A percentile compares a stretch with the other conserved stretches of the same genome.
These are phyloP conservation scores for Mellivora capensis DNA, from an alignment of 2,113 vertebrate species.

Conservation along the genomic window DNA sequence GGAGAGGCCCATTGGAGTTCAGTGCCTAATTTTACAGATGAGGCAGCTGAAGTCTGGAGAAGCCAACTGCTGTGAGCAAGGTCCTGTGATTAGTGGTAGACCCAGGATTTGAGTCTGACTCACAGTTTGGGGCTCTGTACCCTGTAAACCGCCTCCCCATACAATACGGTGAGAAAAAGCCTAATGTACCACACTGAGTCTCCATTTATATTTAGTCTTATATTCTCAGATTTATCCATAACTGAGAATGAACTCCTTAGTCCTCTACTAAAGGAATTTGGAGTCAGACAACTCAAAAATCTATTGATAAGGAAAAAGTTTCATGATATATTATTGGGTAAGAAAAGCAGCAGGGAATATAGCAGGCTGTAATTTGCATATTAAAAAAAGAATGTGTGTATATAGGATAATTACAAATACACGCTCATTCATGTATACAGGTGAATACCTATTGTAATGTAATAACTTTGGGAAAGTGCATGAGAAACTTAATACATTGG, in stretches of 20 bases:
- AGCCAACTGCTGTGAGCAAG: not conserved
- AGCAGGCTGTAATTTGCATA: not conserved
- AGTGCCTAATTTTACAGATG: not conserved
- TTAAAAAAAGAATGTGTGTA: not conserved
- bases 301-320: not conserved
- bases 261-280: not conserved
- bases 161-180: not conserved
- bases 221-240: not conserved
- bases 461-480: not conserved
- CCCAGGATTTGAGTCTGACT: not conserved
- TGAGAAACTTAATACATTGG: not conserved
- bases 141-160: not conserved
- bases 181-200: not conserved
- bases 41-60: not conserved
- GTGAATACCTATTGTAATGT: not conserved
- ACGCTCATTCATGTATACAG: not conserved
- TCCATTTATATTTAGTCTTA: not conserved
- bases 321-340: not conserved
- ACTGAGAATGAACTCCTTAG: not conserved
- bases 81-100: not conserved
- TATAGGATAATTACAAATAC: not conserved
- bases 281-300: not conserved
- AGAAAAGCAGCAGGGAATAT: not conserved
- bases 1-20: not conserved
- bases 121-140: not conserved